Evolutionary conservation across 1,140 invertebrate species (phyloP), one percentile per base, ranked within the genome.

Genomic region (Thalassaphorura encarpata): DNA sequence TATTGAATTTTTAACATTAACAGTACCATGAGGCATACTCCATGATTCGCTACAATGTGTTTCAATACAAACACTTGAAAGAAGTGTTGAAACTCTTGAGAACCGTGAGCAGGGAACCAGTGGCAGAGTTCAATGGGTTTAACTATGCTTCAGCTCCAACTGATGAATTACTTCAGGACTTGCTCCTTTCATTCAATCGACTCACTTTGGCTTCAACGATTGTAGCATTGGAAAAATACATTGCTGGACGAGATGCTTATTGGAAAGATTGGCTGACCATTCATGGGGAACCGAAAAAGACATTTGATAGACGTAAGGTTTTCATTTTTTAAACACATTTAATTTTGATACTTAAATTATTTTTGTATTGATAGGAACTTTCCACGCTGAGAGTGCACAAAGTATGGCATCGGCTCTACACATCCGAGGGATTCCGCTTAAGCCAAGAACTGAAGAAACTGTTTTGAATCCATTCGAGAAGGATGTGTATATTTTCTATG

Each of bases 331-430:
- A 11, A n/a, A n/a, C n/a, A n/a, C n/a, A 23, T 51, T 40, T 18
- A 16, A 33, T 8, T 15, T 29, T 18, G 29, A 49, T 4, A 16
- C 26, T 29, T 23, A 52, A 4, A 16, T 29, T n/a, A 3, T 43
- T 8, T 16, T 42, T 5, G 2, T 49, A 43, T 48, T 48, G 15
- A 6, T n/a, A 64, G 63, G 63, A 28, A 61, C 56, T 3, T 64
- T 64, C 40, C 59, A 61, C 51, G 19, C 19, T 26, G 57, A 61
- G 2, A 49, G 50, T 45, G 47, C 63, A 19, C 58, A 61, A 31
- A 64, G 63, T 49, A 56, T 64, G 11, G 63, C 63, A n/a, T 64
- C 63, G 2, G 63, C 63, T 3, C 29, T 64, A 18, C 63, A 64
- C 31, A 61, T 64, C 54, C 55, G 63, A 23, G 53, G 49, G 1